phyloP scores from a whole-genome alignment of 2,888 invertebrate species.

The Metalampra italica region DNA sequence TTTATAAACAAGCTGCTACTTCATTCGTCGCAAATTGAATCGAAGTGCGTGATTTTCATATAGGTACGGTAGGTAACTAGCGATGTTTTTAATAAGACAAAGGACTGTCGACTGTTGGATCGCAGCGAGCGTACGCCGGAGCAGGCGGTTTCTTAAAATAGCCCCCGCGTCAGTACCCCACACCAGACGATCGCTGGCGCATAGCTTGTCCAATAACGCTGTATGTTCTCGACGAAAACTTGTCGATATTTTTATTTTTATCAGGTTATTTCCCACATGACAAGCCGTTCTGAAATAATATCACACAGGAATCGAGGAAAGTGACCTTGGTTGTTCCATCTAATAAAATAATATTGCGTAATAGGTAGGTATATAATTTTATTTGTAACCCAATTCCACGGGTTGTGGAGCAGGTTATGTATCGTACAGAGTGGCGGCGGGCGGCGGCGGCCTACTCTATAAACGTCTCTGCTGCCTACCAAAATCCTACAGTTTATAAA shows the following conservation, averaged over 20 bases:
- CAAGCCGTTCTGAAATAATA: constrained; percentile 25
- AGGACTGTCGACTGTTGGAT: constrained; percentile 62
- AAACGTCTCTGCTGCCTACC: too few relatives aligned
- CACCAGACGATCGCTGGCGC: constrained; percentile 51
- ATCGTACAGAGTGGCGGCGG: too few relatives aligned
- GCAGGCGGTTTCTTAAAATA: constrained; percentile 65
- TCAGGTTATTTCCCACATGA: constrained; percentile 45
- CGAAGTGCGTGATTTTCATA: constrained; percentile 49
- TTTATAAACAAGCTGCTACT: constrained; percentile 62
- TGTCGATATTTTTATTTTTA: constrained; percentile 67
- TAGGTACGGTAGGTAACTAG: constrained; percentile 52
- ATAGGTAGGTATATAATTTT: too few relatives aligned
- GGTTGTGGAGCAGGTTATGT: too few relatives aligned
- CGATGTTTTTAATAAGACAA: constrained; percentile 68
- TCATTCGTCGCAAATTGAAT: constrained; percentile 39
- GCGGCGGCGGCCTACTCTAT: too few relatives aligned
- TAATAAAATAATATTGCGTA: too few relatives aligned
- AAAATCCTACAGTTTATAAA: too few relatives aligned
- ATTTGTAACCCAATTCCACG: too few relatives aligned
- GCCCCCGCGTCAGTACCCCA: constrained; percentile 55
- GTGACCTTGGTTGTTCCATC: constrained; percentile 26
- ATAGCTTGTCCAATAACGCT: constrained; percentile 19
- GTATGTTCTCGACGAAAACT: constrained; percentile 37
- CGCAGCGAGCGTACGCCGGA: constrained; percentile 41
- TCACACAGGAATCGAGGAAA: constrained; percentile 21